phyloP scores from a whole-genome alignment of 2,888 invertebrate genomes.

The Tipula lateralis region DNA sequence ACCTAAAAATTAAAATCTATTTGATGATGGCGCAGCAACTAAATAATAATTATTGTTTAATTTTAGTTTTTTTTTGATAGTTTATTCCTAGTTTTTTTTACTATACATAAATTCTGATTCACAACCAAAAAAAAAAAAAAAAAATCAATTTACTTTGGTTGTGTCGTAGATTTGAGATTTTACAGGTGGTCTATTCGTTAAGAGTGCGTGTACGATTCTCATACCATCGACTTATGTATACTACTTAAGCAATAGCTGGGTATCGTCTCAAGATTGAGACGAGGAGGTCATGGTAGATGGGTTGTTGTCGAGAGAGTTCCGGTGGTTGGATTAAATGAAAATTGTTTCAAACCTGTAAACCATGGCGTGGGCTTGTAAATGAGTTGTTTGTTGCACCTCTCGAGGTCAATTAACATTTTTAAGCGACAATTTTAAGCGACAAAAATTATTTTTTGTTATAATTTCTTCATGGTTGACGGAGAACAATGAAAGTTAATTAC shows the following conservation, averaged over 20 bases:
- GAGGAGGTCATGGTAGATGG: not conserved
- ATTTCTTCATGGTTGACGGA: not conserved
- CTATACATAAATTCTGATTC: not conserved
- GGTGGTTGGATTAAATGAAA: not conserved
- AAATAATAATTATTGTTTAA: not conserved
- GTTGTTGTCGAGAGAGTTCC: not conserved
- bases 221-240: too few relatives aligned
- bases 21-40: slow-evolving; percentile 16
- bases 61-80: not conserved
- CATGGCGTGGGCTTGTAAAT: not conserved
- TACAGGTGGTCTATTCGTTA: not conserved
- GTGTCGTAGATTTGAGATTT: not conserved
- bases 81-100: not conserved
- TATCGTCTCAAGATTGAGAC: too few relatives aligned
- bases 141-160: not conserved
- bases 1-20: not conserved
- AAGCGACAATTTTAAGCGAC: slow-evolving; percentile 12
- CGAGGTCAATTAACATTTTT: slow-evolving; percentile 14
- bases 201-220: too few relatives aligned
- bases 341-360: not conserved
- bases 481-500: slow-evolving; percentile 19
- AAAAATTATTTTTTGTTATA: not conserved
- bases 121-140: not conserved
- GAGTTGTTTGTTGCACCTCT: slow-evolving; percentile 19
- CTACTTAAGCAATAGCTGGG: too few relatives aligned